Conservation (phyloP, 2,113 vertebrate species). For the Haplochromis burtoni region DNA sequence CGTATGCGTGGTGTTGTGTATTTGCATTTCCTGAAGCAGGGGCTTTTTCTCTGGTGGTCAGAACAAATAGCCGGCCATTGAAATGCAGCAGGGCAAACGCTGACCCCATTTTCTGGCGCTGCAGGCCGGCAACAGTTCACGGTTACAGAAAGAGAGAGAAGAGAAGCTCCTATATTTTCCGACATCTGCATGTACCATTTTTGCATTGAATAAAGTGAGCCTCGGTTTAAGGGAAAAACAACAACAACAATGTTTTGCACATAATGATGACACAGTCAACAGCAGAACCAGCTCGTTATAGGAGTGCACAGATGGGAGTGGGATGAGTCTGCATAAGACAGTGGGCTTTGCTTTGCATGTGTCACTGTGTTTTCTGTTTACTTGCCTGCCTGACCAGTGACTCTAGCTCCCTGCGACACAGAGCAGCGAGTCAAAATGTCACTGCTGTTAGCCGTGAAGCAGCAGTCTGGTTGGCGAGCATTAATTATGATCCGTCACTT, state of each 20-base stretch:
- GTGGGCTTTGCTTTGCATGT: constrained; percentile 23
- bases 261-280: constrained; percentile 1
- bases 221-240: background rate
- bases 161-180: background rate
- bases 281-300: constrained; percentile 4
- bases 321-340: constrained; percentile 32
- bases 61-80: constrained; percentile 44
- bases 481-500: background rate
- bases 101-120: constrained; percentile 11
- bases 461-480: background rate
- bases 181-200: background rate
- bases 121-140: background rate
- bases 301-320: constrained; percentile 53
- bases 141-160: background rate
- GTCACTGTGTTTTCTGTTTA: constrained; percentile 5
- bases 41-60: background rate
- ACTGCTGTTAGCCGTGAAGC: background rate
- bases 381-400: background rate
- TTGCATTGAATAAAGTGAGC: background rate
- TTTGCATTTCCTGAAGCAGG: constrained; percentile 28
- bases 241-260: background rate
- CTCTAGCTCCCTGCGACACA: background rate
- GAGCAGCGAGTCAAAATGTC: background rate
- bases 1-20: background rate
- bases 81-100: constrained; percentile 13